Evolutionary conservation across 2,888 invertebrate genomes (phyloP).

Genomic region (Neelides folsomi): DNA sequence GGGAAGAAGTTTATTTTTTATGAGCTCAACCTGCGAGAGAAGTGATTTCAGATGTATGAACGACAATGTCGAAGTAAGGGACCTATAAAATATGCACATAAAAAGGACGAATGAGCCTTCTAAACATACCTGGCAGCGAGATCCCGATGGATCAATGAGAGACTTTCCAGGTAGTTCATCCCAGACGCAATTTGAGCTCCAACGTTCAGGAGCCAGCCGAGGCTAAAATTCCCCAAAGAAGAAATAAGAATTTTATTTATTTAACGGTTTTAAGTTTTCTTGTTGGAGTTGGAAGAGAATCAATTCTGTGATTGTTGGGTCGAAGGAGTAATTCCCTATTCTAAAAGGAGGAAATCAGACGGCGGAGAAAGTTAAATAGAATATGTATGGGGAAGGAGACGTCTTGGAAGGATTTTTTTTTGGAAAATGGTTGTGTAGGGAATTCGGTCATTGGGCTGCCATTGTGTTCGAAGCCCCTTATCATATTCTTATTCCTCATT

Average conservation of each 20-base stretch:
- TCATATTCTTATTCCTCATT: too few relatives aligned
- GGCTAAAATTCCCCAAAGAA: slow-evolving; percentile 13
- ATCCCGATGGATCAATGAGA: slow-evolving; percentile 31
- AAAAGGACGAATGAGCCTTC: neutral
- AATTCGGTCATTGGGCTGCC: neutral
- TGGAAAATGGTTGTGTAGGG: neutral
- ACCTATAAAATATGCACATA: neutral
- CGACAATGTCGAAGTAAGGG: neutral
- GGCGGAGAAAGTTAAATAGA: neutral
- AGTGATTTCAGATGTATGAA: too few relatives aligned
- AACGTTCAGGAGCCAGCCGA: slow-evolving; percentile 30
- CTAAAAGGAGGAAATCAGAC: neutral
- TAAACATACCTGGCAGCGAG: slow-evolving; percentile 33
- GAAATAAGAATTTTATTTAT: neutral
- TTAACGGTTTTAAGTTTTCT: neutral
- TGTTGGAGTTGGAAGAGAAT: neutral
- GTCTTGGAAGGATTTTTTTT: slow-evolving; percentile 1
- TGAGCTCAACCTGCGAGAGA: too few relatives aligned
- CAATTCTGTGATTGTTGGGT: too few relatives aligned
- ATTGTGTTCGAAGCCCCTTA: slow-evolving; percentile 3
- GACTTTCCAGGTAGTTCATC: slow-evolving; percentile 34
- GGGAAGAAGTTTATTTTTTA: too few relatives aligned
- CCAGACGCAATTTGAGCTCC: slow-evolving; percentile 32
- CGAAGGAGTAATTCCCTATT: too few relatives aligned
- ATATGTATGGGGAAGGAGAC: neutral